Evolutionary conservation across 2,113 vertebrate species (phyloP).

Genomic region (Atlantisia rogersi): DNA sequence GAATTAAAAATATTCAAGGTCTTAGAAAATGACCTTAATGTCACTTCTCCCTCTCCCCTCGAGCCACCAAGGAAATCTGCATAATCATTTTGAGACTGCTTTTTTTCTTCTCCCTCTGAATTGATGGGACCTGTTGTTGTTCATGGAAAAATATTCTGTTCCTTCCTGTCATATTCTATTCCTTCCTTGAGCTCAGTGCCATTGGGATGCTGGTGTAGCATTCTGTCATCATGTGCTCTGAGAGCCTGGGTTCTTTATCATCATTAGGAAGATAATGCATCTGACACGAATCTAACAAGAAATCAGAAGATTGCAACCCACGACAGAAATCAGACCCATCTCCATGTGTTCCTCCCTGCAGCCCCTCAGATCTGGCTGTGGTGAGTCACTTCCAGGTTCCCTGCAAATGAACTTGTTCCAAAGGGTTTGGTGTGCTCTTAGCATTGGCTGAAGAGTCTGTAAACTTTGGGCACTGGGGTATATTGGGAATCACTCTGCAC

Average conservation of each 20-base stretch:
- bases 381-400: background rate
- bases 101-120: background rate
- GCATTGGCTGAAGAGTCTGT: background rate
- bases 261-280: background rate
- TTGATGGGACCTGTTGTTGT: background rate
- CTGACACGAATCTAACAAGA: background rate
- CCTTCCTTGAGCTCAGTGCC: background rate
- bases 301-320: background rate
- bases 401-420: background rate
- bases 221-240: background rate
- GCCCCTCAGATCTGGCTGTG: background rate
- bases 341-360: background rate
- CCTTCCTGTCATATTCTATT: background rate
- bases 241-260: background rate
- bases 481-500: background rate
- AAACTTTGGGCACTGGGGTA: background rate
- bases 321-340: rapidly evolving
- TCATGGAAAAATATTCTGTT: background rate
- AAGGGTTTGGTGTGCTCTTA: background rate
- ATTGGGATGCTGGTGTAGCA: background rate
- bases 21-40: slow-evolving; percentile 65
- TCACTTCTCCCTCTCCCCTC: background rate
- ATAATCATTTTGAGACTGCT: slow-evolving; percentile 25
- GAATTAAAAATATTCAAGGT: slow-evolving; percentile 67
- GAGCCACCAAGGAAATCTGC: slow-evolving; percentile 37